Evolutionary conservation across 2,113 vertebrate genomes (phyloP).

Genomic region (Asarcornis scutulata): DNA sequence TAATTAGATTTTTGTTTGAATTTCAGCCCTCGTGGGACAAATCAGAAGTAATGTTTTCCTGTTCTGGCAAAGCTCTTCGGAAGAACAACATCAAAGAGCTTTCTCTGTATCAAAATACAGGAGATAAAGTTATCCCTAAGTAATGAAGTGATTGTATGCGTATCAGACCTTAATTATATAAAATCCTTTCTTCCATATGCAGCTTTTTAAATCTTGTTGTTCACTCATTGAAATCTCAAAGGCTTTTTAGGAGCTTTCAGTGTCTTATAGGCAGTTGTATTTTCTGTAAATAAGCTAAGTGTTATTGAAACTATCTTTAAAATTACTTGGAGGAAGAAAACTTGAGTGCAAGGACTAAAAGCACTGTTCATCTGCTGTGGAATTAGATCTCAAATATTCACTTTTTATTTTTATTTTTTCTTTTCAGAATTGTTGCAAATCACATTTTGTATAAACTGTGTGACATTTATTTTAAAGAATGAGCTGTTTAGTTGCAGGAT

Average conservation of each 20-base stretch:
- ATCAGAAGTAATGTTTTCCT: background rate
- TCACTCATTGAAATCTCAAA: background rate
- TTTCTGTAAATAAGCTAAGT: background rate
- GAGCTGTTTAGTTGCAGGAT: background rate
- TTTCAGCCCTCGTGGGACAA: background rate
- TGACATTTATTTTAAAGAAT: background rate
- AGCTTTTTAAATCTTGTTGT: background rate
- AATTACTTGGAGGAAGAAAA: background rate
- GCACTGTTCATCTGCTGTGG: background rate
- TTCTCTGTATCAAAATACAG: background rate
- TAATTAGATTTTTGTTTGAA: background rate
- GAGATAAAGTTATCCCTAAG: background rate
- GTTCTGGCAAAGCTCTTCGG: background rate
- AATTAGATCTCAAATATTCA: accelerated
- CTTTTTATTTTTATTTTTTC: background rate
- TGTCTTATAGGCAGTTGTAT: background rate
- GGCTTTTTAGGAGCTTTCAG: background rate
- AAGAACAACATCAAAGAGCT: background rate
- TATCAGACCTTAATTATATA: background rate
- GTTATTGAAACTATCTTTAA: background rate
- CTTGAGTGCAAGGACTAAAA: background rate
- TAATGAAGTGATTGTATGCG: background rate
- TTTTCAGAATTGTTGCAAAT: background rate
- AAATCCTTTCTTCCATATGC: background rate
- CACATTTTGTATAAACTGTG: background rate